Conservation (phyloP, 2,888 invertebrate species). For the Oligia fasciuncula region DNA sequence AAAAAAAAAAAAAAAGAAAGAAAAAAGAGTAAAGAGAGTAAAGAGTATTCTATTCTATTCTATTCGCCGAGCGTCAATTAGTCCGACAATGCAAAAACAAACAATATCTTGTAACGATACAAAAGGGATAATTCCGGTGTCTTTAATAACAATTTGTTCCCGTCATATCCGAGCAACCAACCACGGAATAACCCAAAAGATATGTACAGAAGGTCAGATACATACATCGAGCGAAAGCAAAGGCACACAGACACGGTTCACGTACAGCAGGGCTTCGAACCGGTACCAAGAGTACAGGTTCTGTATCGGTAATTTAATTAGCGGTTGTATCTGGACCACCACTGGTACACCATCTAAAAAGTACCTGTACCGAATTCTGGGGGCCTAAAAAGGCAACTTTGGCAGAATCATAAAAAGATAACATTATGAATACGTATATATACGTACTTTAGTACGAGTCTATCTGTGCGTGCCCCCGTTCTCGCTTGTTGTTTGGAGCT, state of each 20-base stretch:
- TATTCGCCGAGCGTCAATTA: conserved; percentile 39
- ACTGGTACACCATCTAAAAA: background rate
- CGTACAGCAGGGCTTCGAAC: background rate
- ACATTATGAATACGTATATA: too few relatives aligned
- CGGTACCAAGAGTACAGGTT: too few relatives aligned
- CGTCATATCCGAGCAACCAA: conserved; percentile 54
- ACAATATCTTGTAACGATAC: conserved; percentile 19
- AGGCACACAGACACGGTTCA: background rate
- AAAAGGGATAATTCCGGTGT: conserved; percentile 50
- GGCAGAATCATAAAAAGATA: too few relatives aligned
- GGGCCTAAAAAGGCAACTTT: too few relatives aligned
- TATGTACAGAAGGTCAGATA: background rate
- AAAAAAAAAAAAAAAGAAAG: too few relatives aligned
- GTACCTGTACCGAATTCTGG: background rate
- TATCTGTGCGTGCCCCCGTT: background rate
- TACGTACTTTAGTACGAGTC: too few relatives aligned
- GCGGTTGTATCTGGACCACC: background rate
- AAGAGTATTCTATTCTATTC: too few relatives aligned
- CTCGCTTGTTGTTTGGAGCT: background rate
- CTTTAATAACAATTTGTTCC: conserved; percentile 67
- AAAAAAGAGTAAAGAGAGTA: too few relatives aligned
- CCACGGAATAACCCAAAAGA: background rate
- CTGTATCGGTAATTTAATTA: background rate
- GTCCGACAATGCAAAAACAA: conserved; percentile 22
- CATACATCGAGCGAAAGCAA: background rate